phyloP scores from a whole-genome alignment of 1,140 invertebrate genomes.

The Acromyrmex charruanus region DNA sequence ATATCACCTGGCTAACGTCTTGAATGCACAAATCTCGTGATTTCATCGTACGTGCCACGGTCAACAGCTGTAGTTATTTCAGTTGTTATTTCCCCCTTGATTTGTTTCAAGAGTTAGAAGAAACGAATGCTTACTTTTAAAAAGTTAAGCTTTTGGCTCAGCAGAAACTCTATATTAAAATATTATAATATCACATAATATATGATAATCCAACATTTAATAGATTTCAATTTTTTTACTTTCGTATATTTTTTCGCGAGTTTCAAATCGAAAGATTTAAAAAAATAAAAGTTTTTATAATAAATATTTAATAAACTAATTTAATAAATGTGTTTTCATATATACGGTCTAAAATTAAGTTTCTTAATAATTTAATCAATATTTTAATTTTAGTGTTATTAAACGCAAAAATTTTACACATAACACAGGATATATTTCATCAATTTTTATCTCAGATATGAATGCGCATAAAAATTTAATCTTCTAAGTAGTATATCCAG shows the following conservation, averaged over 20 bases:
- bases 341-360: too few species aligned
- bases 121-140: neutral
- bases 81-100: neutral
- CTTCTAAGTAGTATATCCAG: neutral
- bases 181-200: neutral
- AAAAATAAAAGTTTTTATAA: too few species aligned
- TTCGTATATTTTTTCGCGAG: neutral
- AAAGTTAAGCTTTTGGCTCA: neutral
- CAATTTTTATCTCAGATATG: neutral
- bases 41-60: conserved; percentile 49
- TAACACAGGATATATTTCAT: conserved; percentile 7
- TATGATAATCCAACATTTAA: neutral
- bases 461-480: conserved; percentile 33
- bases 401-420: neutral
- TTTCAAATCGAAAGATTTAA: neutral
- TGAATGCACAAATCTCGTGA: conserved; percentile 63
- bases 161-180: neutral
- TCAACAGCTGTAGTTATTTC: neutral
- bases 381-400: neutral
- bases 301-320: too few species aligned
- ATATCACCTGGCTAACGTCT: conserved; percentile 52
- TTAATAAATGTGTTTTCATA: too few species aligned
- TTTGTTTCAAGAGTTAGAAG: conserved; percentile 1
- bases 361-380: too few species aligned
- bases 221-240: neutral